Evolutionary conservation across 2,888 invertebrate genomes (phyloP), one percentile per base, ranked within the genome.

Genomic region (Athalia rosae): DNA sequence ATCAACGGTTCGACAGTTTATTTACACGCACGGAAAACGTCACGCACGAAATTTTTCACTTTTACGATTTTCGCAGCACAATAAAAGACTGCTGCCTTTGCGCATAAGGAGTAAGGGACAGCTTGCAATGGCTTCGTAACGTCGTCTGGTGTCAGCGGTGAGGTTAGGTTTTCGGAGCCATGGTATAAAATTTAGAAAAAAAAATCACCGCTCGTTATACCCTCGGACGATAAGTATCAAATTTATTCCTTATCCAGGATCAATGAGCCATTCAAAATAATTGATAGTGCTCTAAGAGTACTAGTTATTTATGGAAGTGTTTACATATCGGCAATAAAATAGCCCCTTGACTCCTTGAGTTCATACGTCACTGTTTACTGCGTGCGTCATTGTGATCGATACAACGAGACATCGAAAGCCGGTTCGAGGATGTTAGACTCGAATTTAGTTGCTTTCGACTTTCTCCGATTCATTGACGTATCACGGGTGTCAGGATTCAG

Each of bases 321-420:
- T 11, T 9, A 53, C n/a, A 53, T 53, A 3, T 53, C 8, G 11
- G n/a, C 3, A 53, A n/a, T 53, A 11, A 11, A 11, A 11, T 53
- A 53, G 28, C 28, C 53, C 53, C n/a, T 53, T n/a, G 9, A n/a
- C 53, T 53, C n/a, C 67, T 11, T 50, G 41, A 15, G 67, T 6
- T 15, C 47, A 62, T 62, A 74, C 74, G 62, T 15, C 4, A 47
- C 74, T 74, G 74, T 6, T 11, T 28, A 15, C 41, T 74, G 59
- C 48, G 71, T 74, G 48, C 74, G 74, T 74, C 74, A 74, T 13
- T 11, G 43, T 61, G 48, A 74, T 74, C 74, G 74, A 74, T 74
- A 74, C 50, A 53, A 67, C 56, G 74, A 62, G 11, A 62, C 45
- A 47, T 74, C 74, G 71, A 71, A 71, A n/a, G 9, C 4, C 28